phyloP scores from a whole-genome alignment of 2,888 invertebrate species.

The Antheraea assamensis region DNA sequence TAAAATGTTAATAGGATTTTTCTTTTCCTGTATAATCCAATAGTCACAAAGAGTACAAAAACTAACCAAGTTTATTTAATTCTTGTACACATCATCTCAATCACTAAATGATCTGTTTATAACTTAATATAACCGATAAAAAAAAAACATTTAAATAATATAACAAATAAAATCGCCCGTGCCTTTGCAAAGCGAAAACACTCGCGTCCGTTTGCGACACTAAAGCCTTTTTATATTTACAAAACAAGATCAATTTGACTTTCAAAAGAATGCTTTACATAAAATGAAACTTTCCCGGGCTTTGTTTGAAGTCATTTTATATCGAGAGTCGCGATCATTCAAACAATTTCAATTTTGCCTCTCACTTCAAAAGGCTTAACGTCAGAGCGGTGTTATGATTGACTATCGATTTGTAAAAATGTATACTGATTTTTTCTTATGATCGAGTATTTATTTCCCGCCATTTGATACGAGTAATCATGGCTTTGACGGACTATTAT shows the following conservation, averaged over 20 bases:
- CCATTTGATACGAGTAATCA: background rate
- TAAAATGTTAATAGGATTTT: too few species aligned
- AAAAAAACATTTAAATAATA: background rate
- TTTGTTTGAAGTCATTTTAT: slow-evolving; percentile 14
- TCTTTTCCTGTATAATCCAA: too few species aligned
- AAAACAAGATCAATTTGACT: slow-evolving; percentile 14
- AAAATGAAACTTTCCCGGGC: slow-evolving; percentile 18
- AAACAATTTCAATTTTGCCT: slow-evolving; percentile 16
- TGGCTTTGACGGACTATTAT: background rate
- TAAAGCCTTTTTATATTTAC: background rate
- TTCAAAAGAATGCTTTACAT: slow-evolving; percentile 20
- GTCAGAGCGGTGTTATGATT: slow-evolving; percentile 7
- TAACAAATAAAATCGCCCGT: background rate
- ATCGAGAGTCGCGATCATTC: slow-evolving; percentile 7
- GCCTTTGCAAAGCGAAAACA: background rate
- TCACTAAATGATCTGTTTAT: too few species aligned
- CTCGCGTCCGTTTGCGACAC: background rate
- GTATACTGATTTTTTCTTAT: background rate
- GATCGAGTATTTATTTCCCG: background rate
- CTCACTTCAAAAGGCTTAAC: slow-evolving; percentile 8
- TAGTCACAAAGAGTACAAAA: too few species aligned
- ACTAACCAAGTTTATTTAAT: too few species aligned
- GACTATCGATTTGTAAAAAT: slow-evolving; percentile 11
- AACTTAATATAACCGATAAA: background rate
- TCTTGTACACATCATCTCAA: too few species aligned